These are phyloP conservation scores for Acropternis orthonyx DNA, from an alignment of 2,797 vertebrate genomes.

Conservation along the genomic window DNA sequence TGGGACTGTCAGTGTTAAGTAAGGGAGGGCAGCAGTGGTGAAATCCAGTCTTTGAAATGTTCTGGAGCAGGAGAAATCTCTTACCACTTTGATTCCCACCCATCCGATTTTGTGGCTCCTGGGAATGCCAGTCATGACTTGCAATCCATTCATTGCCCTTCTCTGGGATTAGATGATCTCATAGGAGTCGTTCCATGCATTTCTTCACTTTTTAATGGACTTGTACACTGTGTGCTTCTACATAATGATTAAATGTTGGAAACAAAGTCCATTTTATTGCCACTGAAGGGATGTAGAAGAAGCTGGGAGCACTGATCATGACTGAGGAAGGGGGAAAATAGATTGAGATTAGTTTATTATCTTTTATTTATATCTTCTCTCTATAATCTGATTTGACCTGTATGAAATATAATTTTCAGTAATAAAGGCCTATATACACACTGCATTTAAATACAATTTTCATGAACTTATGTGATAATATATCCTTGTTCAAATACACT, in stretches of 20 bases:
- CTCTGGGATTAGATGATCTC: background rate
- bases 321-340: background rate
- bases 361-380: background rate
- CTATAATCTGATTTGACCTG: background rate
- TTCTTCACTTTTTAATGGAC: background rate
- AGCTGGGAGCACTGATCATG: background rate
- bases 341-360: background rate
- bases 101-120: background rate
- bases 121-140: background rate
- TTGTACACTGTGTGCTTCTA: background rate
- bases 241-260: background rate
- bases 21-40: background rate
- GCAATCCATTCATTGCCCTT: background rate
- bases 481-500: background rate
- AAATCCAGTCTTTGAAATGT: background rate
- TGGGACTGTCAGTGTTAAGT: background rate
- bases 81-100: background rate
- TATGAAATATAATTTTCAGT: background rate
- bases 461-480: background rate
- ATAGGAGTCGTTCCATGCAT: background rate
- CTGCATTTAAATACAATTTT: background rate
- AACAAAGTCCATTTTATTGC: background rate
- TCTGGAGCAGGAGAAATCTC: background rate
- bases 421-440: background rate
- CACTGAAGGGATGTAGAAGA: background rate